Percentiles rank a stretch among this genome's conserved stretches.
Evolutionary conservation across 2,113 vertebrate genomes (phyloP).

Genomic region (Psilopogon haemacephalus): DNA sequence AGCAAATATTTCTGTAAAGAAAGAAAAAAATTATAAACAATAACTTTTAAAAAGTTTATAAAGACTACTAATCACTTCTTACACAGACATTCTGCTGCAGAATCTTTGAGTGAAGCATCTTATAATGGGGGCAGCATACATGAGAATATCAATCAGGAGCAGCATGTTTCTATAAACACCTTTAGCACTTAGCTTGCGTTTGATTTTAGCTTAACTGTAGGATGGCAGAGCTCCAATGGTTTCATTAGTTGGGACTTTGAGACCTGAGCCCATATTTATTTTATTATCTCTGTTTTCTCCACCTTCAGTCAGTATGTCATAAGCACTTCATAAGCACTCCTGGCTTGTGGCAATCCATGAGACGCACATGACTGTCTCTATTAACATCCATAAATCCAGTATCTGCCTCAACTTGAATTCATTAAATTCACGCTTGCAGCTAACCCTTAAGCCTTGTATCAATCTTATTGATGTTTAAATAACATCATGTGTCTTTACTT

Average conservation of each 20-base stretch:
- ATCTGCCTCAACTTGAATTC: not conserved
- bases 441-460: not conserved
- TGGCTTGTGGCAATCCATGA: not conserved
- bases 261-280: conserved; percentile 6
- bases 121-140: not conserved
- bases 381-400: not conserved
- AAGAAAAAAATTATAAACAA: not conserved
- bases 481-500: not conserved
- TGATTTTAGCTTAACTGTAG: not conserved
- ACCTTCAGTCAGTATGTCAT: not conserved
- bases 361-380: not conserved
- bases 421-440: not conserved
- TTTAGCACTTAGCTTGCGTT: conserved; percentile 1
- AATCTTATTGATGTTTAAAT: not conserved
- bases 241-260: conserved; percentile 12
- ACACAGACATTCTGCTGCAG: not conserved
- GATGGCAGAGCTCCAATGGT: not conserved
- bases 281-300: conserved; percentile 13
- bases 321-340: not conserved
- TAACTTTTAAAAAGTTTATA: not conserved
- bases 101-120: not conserved
- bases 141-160: conserved; percentile 13
- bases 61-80: not conserved
- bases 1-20: not conserved
- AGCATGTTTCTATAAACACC: conserved; percentile 9